Percentiles rank a stretch among this genome's conserved stretches.
Evolutionary conservation across 2,113 vertebrate genomes (phyloP).

Genomic region (Nyctibius bracteatus): DNA sequence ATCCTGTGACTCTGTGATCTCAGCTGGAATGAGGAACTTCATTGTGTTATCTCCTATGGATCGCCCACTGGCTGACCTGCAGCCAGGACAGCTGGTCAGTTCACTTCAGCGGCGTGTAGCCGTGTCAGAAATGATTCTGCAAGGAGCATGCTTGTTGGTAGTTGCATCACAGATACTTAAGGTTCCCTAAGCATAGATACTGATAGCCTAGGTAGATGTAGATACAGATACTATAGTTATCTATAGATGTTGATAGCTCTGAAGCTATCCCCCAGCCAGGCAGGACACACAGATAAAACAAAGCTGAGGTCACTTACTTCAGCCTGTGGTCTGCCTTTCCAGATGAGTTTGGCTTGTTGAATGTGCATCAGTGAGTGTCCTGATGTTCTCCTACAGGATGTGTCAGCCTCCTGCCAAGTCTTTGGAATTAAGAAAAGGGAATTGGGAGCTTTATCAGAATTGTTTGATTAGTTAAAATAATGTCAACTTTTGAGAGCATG

Average conservation of each 20-base stretch:
- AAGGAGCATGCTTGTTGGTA: not conserved
- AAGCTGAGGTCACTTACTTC: not conserved
- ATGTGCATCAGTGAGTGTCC: not conserved
- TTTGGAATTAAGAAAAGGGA: not conserved
- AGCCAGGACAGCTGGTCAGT: not conserved
- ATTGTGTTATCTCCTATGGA: not conserved
- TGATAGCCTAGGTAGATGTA: not conserved
- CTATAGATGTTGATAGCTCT: not conserved
- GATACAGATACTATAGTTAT: rapidly evolving
- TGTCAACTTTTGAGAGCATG: not conserved
- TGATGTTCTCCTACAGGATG: not conserved
- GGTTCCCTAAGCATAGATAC: not conserved
- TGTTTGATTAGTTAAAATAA: not conserved
- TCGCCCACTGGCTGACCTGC: not conserved
- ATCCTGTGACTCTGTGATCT: not conserved
- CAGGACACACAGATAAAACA: not conserved
- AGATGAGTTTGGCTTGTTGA: not conserved
- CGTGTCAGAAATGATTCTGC: not conserved
- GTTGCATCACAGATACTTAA: not conserved
- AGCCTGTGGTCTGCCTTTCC: not conserved
- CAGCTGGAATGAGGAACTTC: not conserved
- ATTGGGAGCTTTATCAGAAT: not conserved
- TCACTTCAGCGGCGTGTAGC: not conserved
- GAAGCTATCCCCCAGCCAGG: not conserved
- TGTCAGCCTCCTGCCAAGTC: not conserved